Conservation (phyloP, 2,113 vertebrate genomes). For the Caloenas nicobarica region DNA sequence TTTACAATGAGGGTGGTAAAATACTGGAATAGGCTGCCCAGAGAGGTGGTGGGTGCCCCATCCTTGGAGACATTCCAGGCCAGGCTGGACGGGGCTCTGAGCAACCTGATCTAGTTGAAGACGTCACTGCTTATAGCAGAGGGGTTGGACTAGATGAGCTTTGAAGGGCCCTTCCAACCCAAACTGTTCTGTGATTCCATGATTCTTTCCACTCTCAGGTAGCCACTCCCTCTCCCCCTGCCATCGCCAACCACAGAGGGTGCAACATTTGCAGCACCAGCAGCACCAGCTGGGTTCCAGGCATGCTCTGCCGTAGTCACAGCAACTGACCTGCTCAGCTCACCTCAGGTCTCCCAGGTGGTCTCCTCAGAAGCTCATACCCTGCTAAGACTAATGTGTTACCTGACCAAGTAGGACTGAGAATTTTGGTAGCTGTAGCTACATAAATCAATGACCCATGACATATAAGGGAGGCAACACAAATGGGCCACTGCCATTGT, state of each 20-base stretch:
- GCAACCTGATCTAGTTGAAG: too few relatives aligned
- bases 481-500: neutral
- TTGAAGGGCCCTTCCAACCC: too few relatives aligned
- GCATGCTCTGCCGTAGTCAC: neutral
- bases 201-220: neutral
- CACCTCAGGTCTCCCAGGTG: neutral
- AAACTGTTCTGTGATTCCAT: too few relatives aligned
- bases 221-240: fast-evolving
- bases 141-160: too few relatives aligned
- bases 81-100: too few relatives aligned
- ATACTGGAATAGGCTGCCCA: too few relatives aligned
- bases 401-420: neutral
- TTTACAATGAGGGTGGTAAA: too few relatives aligned
- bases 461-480: neutral
- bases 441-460: neutral
- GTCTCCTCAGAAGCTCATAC: neutral
- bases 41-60: too few relatives aligned
- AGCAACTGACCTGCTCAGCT: neutral
- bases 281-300: neutral
- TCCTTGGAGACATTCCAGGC: too few relatives aligned
- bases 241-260: neutral
- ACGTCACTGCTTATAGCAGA: too few relatives aligned
- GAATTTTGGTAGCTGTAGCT: neutral
- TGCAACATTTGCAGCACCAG: neutral
- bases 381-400: neutral